Conservation (phyloP, 2,797 vertebrate species). For the Prunella strophiata region DNA sequence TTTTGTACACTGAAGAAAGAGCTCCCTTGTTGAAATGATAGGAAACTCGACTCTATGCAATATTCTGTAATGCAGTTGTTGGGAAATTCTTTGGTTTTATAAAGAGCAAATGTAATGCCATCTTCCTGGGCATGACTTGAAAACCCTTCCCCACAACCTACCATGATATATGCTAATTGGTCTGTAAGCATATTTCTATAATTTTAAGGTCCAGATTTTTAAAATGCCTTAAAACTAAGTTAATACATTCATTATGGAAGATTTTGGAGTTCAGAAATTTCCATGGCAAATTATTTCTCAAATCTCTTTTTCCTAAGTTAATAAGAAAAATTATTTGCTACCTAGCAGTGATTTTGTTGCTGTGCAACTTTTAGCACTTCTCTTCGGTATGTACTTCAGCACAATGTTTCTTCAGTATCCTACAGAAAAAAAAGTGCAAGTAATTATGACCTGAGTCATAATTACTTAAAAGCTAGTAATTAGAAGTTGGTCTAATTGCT, state of each 20-base stretch:
- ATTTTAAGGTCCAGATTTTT: neutral
- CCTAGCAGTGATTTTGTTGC: neutral
- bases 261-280: neutral
- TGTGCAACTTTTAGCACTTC: neutral
- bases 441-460: neutral
- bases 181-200: neutral
- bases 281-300: neutral
- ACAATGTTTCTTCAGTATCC: neutral
- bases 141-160: neutral
- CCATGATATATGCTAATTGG: neutral
- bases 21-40: neutral
- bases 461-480: slow-evolving; percentile 11
- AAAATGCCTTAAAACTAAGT: neutral
- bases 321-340: neutral
- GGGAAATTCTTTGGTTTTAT: neutral
- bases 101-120: neutral
- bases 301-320: neutral
- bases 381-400: neutral
- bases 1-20: neutral
- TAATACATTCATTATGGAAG: neutral
- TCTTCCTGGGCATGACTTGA: neutral
- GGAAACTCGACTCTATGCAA: neutral
- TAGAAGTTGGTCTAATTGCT: slow-evolving; percentile 47
- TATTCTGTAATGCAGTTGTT: neutral
- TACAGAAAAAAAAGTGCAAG: slow-evolving; percentile 17